phyloP scores from a whole-genome alignment of 37 sponge, comb jelly and placozoan genomes.

The Lycopodina hypogea region DNA sequence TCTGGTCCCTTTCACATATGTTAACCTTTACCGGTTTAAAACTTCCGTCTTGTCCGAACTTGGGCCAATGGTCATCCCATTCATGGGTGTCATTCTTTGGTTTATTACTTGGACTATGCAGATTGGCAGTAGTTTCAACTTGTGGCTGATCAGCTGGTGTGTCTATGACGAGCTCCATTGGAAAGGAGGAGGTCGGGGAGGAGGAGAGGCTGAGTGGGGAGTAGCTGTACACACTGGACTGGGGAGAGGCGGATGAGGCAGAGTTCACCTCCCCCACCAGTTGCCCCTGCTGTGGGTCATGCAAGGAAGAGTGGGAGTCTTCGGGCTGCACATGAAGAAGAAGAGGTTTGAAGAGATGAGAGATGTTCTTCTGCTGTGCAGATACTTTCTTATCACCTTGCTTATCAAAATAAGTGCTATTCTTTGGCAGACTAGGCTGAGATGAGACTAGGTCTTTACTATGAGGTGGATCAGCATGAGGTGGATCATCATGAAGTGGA shows the following conservation, averaged over 20 bases:
- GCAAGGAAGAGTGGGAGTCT: too few relatives aligned
- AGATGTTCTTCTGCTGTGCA: too few relatives aligned
- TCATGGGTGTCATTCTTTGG: background rate
- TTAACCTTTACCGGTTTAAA: background rate
- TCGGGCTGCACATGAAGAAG: too few relatives aligned
- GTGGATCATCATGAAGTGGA: too few relatives aligned
- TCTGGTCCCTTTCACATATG: background rate
- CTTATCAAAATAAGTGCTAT: too few relatives aligned
- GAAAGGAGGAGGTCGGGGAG: background rate
- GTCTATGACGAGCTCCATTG: background rate
- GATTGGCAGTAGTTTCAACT: background rate
- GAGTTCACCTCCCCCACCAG: background rate
- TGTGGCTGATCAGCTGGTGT: background rate
- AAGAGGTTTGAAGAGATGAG: too few relatives aligned
- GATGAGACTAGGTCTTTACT: too few relatives aligned
- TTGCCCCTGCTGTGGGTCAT: background rate
- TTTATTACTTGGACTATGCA: background rate
- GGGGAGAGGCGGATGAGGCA: background rate
- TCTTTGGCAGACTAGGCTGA: too few relatives aligned
- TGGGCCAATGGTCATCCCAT: constrained; percentile 19
- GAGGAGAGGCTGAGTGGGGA: constrained; percentile 3
- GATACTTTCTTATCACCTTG: too few relatives aligned
- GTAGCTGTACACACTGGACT: constrained; percentile 18
- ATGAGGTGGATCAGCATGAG: too few relatives aligned
- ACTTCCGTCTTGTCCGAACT: background rate